These are phyloP conservation scores for Planococcus citri DNA, from an alignment of 1,140 invertebrate species.

Conservation along the genomic window DNA sequence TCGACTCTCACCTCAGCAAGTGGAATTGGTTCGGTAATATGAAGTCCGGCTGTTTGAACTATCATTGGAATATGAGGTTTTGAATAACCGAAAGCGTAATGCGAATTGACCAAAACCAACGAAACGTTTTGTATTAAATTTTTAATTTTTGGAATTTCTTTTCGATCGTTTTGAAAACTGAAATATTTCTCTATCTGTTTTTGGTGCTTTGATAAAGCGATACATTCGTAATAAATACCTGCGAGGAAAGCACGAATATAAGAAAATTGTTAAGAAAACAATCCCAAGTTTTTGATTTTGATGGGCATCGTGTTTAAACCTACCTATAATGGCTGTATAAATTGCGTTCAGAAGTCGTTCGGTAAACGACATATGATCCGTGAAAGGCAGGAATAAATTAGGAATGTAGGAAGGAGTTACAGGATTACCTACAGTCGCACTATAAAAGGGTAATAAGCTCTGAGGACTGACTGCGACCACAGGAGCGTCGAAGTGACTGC, in stretches of 20 bases:
- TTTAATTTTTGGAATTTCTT: background rate
- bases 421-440: constrained; percentile 20
- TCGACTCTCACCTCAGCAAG: background rate
- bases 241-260: background rate
- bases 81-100: background rate
- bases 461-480: constrained; percentile 24
- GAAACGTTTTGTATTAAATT: constrained; percentile 30
- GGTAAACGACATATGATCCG: constrained; percentile 41
- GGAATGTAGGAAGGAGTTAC: constrained; percentile 38
- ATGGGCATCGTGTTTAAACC: no score
- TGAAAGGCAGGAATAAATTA: constrained; percentile 35
- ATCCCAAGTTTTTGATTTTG: background rate
- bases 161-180: background rate
- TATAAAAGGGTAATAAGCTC: background rate
- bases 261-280: background rate
- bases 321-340: background rate
- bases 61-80: background rate
- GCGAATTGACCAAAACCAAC: constrained; percentile 8
- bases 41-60: background rate
- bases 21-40: background rate
- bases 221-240: background rate
- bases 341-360: constrained; percentile 41
- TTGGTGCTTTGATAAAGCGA: background rate
- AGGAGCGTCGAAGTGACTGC: constrained; percentile 30
- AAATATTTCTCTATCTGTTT: background rate